Base-by-base conservation (phyloP, 2,888 invertebrate species). In the Pherbina coryleti region DNA sequence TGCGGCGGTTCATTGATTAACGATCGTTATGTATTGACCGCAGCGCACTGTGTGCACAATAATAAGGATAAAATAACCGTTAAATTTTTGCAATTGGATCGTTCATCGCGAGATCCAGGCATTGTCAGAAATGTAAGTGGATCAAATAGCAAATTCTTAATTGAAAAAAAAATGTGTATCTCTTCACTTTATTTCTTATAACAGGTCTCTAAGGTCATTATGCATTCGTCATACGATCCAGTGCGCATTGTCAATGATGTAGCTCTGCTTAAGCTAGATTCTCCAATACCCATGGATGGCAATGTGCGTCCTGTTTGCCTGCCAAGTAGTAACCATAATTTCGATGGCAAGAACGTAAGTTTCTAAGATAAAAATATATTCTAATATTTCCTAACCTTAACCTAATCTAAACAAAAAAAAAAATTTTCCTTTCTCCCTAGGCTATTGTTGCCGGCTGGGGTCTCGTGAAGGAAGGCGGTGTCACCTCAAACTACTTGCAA, bases 391-490 rank as follows among this genome's bases (percentile, higher is more conserved):
- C n/a, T n/a, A n/a, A n/a, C n/a, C n/a, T n/a, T n/a, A n/a, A n/a
- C n/a, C n/a, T 69, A 17, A 11, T 44, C 22, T 8, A 8, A n/a
- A 25, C 37, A 62, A 57, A 75, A 28, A n/a, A 31, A 17, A 55
- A 7, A 75, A n/a, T 73, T 67, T n/a, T 34, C 25, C 22, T 5
- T 7, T 37, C 3, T 11, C 17, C 9, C 34, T 31, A 88, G 88
- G 89, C 85, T 66, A 82, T 86, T 53, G 89, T 89, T 19, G 89
- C 89, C 31, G 89, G 89, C 60, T 89, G 89, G 89, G 89, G 89
- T 64, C 79, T 89, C 17, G 73, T 86, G 9, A 85, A 84, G 74
- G 86, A 89, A 81, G 85, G 86, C 62, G 89, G 89, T 55, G 44
- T 69, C 69, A 86, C 87, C 34, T 87, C 89, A 19, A 85, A 87